phyloP scores from a whole-genome alignment of 2,888 invertebrate genomes.

The Drosophila birchii region DNA sequence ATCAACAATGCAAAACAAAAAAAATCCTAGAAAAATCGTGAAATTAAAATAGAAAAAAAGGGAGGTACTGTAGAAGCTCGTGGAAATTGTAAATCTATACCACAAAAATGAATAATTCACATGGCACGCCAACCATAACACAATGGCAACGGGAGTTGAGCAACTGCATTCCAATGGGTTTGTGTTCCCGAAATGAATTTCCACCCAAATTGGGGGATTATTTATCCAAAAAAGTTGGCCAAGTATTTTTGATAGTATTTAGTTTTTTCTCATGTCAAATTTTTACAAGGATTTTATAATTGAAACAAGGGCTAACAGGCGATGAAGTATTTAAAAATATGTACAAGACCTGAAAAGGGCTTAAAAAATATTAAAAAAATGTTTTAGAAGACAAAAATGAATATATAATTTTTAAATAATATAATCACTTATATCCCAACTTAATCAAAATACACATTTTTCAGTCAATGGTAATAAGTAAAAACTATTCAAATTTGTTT shows the following conservation, averaged over 20 bases:
- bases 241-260: neutral
- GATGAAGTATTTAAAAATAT: neutral
- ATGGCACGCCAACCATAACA: constrained; percentile 34
- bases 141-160: constrained; percentile 20
- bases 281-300: constrained; percentile 6
- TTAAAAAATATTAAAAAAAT: neutral
- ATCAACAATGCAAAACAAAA: constrained; percentile 27
- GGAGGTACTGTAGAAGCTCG: constrained; percentile 32
- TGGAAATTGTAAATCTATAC: constrained; percentile 74
- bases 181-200: constrained; percentile 36
- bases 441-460: neutral
- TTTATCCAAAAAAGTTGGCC: constrained; percentile 14
- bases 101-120: constrained; percentile 73
- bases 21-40: neutral
- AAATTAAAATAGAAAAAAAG: constrained; percentile 12
- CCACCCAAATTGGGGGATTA: constrained; percentile 24
- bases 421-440: neutral
- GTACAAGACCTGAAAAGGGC: neutral
- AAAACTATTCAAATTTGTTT: constrained; percentile 10
- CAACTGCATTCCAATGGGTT: constrained; percentile 40
- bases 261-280: neutral
- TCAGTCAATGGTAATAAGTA: neutral
- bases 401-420: neutral
- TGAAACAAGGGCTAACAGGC: neutral
- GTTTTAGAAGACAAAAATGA: neutral